A percentile compares a stretch with the other conserved stretches of the same genome.
phyloP scores from a whole-genome alignment of 2,113 vertebrate genomes.

The Boulengerochromis microlepis region DNA sequence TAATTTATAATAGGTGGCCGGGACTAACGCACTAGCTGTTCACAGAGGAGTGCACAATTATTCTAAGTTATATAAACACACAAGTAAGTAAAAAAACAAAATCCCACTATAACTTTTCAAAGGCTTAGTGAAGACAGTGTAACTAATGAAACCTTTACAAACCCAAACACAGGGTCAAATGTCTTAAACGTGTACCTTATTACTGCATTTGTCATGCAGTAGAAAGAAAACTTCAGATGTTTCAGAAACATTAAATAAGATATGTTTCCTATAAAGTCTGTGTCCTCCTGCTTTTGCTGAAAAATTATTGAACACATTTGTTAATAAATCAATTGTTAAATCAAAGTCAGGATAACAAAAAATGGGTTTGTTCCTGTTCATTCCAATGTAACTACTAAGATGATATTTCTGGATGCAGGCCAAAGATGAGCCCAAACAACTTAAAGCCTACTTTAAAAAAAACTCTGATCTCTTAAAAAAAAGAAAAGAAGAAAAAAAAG shows the following conservation, averaged over 20 bases:
- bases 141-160: not conserved
- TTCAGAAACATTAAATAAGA: not conserved
- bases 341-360: not conserved
- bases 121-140: not conserved
- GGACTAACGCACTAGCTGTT: not conserved
- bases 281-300: not conserved
- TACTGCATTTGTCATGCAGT: not conserved
- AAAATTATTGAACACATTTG: not conserved
- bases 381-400: not conserved
- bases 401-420: not conserved
- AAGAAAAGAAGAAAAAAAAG: not conserved
- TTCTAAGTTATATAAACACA: not conserved
- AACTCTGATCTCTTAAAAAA: not conserved
- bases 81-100: not conserved
- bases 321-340: not conserved
- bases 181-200: not conserved
- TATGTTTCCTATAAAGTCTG: not conserved
- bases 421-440: not conserved
- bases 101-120: not conserved
- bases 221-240: not conserved
- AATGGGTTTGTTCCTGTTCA: not conserved
- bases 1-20: not conserved
- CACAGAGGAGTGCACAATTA: not conserved
- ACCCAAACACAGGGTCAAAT: not conserved
- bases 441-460: not conserved